These are phyloP conservation scores for Callospermophilus lateralis DNA, from an alignment of 2,113 vertebrate species.

Conservation along the genomic window DNA sequence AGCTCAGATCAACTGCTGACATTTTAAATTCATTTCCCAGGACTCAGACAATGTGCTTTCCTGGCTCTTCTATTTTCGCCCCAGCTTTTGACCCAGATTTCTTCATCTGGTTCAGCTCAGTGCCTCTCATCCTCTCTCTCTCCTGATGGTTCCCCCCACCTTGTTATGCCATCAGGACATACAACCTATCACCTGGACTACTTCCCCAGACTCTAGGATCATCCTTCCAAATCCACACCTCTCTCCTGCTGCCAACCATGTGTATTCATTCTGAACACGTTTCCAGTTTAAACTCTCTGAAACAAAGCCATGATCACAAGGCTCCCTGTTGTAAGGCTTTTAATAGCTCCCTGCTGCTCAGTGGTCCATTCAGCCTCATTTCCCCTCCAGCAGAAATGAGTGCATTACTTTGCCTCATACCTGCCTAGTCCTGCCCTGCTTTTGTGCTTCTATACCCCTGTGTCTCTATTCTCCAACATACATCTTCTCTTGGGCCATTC, in stretches of 20 bases:
- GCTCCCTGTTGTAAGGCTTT: not conserved
- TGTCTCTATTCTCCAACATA: not conserved
- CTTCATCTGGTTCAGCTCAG: not conserved
- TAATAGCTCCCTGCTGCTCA: not conserved
- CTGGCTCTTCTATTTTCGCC: not conserved
- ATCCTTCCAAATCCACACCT: not conserved
- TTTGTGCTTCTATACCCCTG: not conserved
- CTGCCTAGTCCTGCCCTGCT: not conserved
- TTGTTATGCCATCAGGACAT: not conserved
- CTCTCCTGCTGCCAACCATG: not conserved
- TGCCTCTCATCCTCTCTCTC: not conserved
- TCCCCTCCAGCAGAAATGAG: not conserved
- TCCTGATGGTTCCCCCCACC: not conserved
- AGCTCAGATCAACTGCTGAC: not conserved
- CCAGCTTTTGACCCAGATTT: conserved; percentile 55
- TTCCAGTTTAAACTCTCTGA: not conserved
- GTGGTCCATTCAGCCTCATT: not conserved
- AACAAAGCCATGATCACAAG: not conserved
- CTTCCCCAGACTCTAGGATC: not conserved
- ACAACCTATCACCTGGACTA: not conserved
- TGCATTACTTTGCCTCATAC: not conserved
- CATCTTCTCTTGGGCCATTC: not conserved
- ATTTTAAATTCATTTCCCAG: conserved; percentile 30
- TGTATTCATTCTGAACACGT: not conserved
- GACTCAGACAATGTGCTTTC: conserved; percentile 11